phyloP scores from a whole-genome alignment of 2,113 vertebrate genomes.

The Heterochromis multidens region DNA sequence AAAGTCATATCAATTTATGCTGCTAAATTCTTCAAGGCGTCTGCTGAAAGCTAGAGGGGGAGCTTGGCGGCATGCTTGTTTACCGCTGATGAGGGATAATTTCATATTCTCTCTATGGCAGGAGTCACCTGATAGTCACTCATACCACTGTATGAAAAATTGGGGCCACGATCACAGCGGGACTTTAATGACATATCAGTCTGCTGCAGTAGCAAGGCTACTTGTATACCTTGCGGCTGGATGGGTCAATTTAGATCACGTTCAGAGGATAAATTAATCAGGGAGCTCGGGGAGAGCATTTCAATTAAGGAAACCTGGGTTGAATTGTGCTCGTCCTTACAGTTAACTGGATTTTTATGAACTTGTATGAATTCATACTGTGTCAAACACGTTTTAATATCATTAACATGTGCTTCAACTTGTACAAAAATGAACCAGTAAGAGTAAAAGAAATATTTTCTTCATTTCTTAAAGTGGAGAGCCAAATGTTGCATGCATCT shows the following conservation, averaged over 20 bases:
- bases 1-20: slow-evolving; percentile 41
- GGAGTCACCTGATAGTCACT: slow-evolving; percentile 70
- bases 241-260: slow-evolving; percentile 74
- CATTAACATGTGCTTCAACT: neutral
- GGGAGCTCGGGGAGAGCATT: slow-evolving; percentile 66
- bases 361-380: slow-evolving; percentile 17
- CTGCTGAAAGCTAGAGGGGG: slow-evolving; percentile 75
- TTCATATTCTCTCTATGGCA: slow-evolving; percentile 69
- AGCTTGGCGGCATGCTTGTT: slow-evolving; percentile 68
- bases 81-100: slow-evolving; percentile 80
- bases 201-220: slow-evolving; percentile 44
- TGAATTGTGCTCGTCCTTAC: slow-evolving; percentile 57
- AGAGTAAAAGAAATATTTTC: neutral
- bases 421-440: neutral
- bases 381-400: neutral
- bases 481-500: neutral
- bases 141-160: slow-evolving; percentile 82
- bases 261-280: slow-evolving; percentile 68
- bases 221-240: slow-evolving; percentile 70
- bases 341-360: slow-evolving; percentile 22
- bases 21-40: slow-evolving; percentile 41
- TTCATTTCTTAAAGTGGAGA: neutral
- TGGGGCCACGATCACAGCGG: slow-evolving; percentile 87
- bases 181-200: slow-evolving; percentile 81
- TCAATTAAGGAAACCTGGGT: slow-evolving; percentile 71